Percentiles rank a stretch among this genome's conserved stretches.
These are phyloP conservation scores for Diadema setosum DNA, from an alignment of 35 echinoderm and acorn worm species.

Conservation along the genomic window DNA sequence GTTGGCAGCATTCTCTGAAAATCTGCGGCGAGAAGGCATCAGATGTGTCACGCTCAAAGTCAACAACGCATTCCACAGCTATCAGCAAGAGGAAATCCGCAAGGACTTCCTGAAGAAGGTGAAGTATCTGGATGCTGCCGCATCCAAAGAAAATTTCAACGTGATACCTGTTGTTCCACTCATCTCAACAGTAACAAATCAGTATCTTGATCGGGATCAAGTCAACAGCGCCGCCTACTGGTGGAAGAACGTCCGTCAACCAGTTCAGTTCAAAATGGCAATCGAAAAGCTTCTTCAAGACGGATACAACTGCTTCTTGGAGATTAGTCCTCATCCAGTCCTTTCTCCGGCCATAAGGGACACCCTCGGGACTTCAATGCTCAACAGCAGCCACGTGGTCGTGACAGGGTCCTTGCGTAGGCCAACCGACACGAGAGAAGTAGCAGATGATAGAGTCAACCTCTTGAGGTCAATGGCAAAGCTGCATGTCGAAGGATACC, in stretches of 20 bases:
- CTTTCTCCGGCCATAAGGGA: constrained; percentile 80
- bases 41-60: constrained; percentile 81
- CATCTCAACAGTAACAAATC: constrained; percentile 79
- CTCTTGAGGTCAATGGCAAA: constrained; percentile 76
- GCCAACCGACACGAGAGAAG: constrained; percentile 73
- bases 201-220: constrained; percentile 72
- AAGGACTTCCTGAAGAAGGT: constrained; percentile 80
- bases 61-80: constrained; percentile 94
- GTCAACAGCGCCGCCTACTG: constrained; percentile 73
- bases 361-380: constrained; percentile 39
- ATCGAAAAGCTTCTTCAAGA: constrained; percentile 77
- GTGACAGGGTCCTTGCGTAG: constrained; percentile 79
- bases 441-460: constrained; percentile 85
- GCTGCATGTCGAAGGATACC: constrained; percentile 92
- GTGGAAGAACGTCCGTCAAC: constrained; percentile 90
- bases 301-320: constrained; percentile 86
- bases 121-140: constrained; percentile 55
- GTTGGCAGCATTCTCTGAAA: constrained; percentile 52
- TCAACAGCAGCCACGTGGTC: constrained; percentile 46
- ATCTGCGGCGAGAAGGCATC: constrained; percentile 60
- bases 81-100: constrained; percentile 85
- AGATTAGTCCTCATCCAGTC: constrained; percentile 82
- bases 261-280: constrained; percentile 70
- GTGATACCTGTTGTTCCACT: constrained; percentile 71
- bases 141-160: constrained; percentile 15